phyloP scores from a whole-genome alignment of 1,140 invertebrate species.

The Caenorhabditis brenneri region DNA sequence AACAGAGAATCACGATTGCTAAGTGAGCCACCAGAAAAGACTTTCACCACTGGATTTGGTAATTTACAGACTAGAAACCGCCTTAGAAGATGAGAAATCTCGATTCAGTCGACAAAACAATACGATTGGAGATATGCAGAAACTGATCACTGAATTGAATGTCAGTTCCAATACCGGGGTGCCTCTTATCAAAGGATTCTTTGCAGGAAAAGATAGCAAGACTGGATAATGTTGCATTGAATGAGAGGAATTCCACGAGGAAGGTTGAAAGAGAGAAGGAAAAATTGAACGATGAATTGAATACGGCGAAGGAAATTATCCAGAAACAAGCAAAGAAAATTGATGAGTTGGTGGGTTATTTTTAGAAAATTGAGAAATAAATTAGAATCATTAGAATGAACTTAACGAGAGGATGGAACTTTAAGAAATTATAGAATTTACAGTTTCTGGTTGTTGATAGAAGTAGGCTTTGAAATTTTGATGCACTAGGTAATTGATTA shows the following conservation, averaged over 20 bases:
- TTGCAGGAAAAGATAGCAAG: conserved; percentile 48
- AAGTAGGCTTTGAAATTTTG: no score
- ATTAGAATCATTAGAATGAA: neutral
- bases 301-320: conserved; percentile 54
- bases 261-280: conserved; percentile 59
- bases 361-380: no score
- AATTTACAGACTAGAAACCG: conserved; percentile 10
- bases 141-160: conserved; percentile 50
- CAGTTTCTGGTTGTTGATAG: no score
- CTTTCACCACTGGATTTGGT: neutral
- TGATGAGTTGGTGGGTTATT: conserved; percentile 58
- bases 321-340: conserved; percentile 58
- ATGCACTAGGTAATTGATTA: no score
- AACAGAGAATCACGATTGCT: conserved; percentile 14
- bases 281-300: conserved; percentile 60
- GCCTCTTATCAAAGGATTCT: neutral
- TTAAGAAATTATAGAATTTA: no score
- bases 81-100: conserved; percentile 16
- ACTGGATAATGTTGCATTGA: conserved; percentile 39
- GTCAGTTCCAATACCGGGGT: no score
- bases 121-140: conserved; percentile 50
- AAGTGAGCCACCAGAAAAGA: neutral
- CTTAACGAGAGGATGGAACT: no score
- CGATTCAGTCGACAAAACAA: conserved; percentile 29
- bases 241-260: conserved; percentile 52